Evolutionary conservation across 2,888 invertebrate species (phyloP).

Genomic region (Ctenicera cuprea): DNA sequence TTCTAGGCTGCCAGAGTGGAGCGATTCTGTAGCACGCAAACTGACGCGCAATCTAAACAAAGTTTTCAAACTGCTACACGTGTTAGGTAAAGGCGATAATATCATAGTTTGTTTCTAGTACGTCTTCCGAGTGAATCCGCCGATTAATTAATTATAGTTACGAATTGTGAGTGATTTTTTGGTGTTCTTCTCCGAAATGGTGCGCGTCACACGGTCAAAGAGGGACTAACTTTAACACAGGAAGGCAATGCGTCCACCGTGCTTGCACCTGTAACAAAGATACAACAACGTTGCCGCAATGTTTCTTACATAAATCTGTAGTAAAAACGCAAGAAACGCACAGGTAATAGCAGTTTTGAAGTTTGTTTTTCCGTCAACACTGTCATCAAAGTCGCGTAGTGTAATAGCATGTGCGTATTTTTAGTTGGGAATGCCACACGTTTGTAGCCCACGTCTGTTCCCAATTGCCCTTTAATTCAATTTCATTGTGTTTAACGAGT

Average conservation of each 20-base stretch:
- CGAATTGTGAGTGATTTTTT: constrained; percentile 20
- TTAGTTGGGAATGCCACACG: constrained; percentile 39
- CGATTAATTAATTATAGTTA: neutral
- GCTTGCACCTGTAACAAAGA: constrained; percentile 7
- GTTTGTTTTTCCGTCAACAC: constrained; percentile 3
- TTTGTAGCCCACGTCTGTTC: constrained; percentile 45
- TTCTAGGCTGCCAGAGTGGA: neutral
- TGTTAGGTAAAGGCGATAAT: neutral
- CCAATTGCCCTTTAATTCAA: constrained; percentile 58
- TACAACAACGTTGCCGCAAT: constrained; percentile 3
- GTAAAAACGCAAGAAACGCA: neutral
- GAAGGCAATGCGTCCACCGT: constrained; percentile 11
- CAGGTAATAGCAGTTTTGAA: constrained; percentile 7
- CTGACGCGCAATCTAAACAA: constrained; percentile 21
- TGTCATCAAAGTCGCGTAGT: neutral
- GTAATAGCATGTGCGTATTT: constrained; percentile 23
- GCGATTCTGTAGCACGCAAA: constrained; percentile 3
- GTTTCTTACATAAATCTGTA: constrained; percentile 20
- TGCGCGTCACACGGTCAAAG: constrained; percentile 20
- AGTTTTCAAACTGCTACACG: constrained; percentile 17
- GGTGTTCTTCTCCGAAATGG: constrained; percentile 12
- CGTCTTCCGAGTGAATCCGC: neutral
- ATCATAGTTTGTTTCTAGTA: neutral
- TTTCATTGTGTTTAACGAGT: constrained; percentile 55
- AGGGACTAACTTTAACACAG: constrained; percentile 3